Evolutionary conservation across 2,113 vertebrate species (phyloP), one percentile per base, ranked within the genome.

Genomic region (Toxotes jaculatrix): DNA sequence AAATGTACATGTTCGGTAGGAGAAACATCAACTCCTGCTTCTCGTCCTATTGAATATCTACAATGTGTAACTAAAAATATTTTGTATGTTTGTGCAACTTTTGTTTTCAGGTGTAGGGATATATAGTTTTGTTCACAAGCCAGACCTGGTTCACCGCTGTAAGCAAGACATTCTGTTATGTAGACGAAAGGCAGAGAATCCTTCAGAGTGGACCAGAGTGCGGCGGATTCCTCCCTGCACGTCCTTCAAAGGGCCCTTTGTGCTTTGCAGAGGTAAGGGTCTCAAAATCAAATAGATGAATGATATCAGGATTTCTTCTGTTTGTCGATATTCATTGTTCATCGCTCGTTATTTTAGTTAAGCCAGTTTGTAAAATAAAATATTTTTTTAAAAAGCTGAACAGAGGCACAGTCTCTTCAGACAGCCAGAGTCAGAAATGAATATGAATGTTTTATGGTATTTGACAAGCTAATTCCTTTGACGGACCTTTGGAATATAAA

Each of bases 221-320:
- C 95, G 98, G 65, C 94, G 87, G 17, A 94, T 97, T 40, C 97
- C 98, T n/a, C 92, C 88, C 42, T 93, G 93, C 84, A 95, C 93
- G 49, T 95, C 96, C 84, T 98, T 98, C 59, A 93, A 77, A 57
- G 97, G 96, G 72, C 96, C 96, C 5, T 99, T 97, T 88, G 93
- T 97, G 32, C 94, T 99, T 61, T 99, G 98, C 94, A 98, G 94
- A 93, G 97, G 98, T 99, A 81, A 88, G 67, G 3, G 55, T 21
- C 3, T 63, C 32, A 13, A 67, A 31, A 62, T 57, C 5, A 34
- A 32, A 38, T 8, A 1, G 1, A 27, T 4, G 9, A n/a, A 19
- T 42, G 5, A 5, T 31, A 23, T 64, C 13, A 38, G 16, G 16
- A 56, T 51, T 6, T 66, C 1, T 16, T 61, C 23, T 7, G 7